phyloP scores from a whole-genome alignment of 1,140 invertebrate species.

The Batillaria attramentaria region DNA sequence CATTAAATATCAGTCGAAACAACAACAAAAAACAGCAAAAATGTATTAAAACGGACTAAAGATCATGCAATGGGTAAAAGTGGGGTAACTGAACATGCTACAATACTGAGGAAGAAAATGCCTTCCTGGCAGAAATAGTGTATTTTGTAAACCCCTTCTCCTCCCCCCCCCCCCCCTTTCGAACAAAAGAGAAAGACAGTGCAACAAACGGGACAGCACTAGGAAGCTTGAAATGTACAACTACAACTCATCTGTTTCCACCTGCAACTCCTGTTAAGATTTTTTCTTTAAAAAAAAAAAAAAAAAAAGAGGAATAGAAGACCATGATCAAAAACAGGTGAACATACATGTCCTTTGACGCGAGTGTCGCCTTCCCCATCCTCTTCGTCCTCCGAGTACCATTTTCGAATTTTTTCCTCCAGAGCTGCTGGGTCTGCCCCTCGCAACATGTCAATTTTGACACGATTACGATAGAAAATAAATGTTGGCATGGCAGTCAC shows the following conservation, averaged over 20 bases:
- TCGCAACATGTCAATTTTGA: slow-evolving; percentile 59
- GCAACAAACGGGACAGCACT: too few relatives aligned
- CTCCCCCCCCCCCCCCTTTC: too few relatives aligned
- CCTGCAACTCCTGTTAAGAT: too few relatives aligned
- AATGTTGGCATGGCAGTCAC: slow-evolving; percentile 98
- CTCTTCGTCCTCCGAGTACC: slow-evolving; percentile 79
- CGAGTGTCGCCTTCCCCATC: slow-evolving; percentile 63
- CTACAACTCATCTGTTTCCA: too few relatives aligned
- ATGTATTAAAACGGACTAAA: too few relatives aligned
- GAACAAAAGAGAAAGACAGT: too few relatives aligned
- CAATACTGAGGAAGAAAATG: too few relatives aligned
- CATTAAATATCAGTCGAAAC: not conserved
- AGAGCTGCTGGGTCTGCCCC: slow-evolving; percentile 83
- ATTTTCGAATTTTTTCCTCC: slow-evolving; percentile 92
- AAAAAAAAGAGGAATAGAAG: not conserved
- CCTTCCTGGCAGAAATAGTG: too few relatives aligned
- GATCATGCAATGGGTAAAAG: too few relatives aligned
- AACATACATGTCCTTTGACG: slow-evolving; percentile 78
- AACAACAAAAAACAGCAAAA: not conserved
- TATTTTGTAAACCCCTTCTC: too few relatives aligned
- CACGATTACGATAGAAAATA: slow-evolving; percentile 91
- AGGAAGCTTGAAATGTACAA: too few relatives aligned
- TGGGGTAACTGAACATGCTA: too few relatives aligned
- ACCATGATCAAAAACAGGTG: not conserved
- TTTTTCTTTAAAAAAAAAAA: not conserved